Evolutionary conservation across 2,888 invertebrate species (phyloP), one percentile per base, ranked within the genome.

Genomic region (Peribatodes rhomboidaria): DNA sequence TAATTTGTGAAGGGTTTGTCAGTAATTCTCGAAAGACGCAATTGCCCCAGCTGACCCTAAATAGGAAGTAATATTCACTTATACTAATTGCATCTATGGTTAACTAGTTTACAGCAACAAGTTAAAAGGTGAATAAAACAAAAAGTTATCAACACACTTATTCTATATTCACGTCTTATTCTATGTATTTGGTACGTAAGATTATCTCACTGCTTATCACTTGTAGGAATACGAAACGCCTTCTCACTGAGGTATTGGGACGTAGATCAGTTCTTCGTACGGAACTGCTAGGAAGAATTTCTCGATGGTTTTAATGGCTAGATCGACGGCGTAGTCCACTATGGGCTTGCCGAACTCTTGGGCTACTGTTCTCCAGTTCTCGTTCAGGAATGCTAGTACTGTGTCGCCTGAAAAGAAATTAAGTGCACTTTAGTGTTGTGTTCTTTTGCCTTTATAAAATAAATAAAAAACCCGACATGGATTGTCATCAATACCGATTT

Each of bases 331-430:
- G 59, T 92, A 92, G 65, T 93, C 92, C 1, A 92, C 86, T 1
- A 93, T 85, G 0, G 92, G 93, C 68, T 90, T 90, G 1, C 93
- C 93, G 13, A 93, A 93, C 69, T 92, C 92, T 62, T 88, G 86
- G 0, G 90, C 86, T 0, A 92, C 88, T 0, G 81, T 79, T 53
- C 76, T 80, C 93, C 93, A 92, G 67, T 92, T 90, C 8, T 90
- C 87, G 61, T 93, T 93, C 0, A 93, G 73, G 73, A 93, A 92
- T 9, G 49, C 44, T 35, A 92, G 69, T 0, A 92, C 91, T 33
- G 92, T 84, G 0, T 75, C 64, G 83, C 93, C 93, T 92, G 81
- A 2, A 83, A 85, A 61, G 61, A 65, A 50, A 58, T 50, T 13
- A 41, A 11, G 31, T 35, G 1, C 35, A 14, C 8, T 37, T 47